phyloP scores from a whole-genome alignment of 1,140 invertebrate species.

The Chelonus insularis region DNA sequence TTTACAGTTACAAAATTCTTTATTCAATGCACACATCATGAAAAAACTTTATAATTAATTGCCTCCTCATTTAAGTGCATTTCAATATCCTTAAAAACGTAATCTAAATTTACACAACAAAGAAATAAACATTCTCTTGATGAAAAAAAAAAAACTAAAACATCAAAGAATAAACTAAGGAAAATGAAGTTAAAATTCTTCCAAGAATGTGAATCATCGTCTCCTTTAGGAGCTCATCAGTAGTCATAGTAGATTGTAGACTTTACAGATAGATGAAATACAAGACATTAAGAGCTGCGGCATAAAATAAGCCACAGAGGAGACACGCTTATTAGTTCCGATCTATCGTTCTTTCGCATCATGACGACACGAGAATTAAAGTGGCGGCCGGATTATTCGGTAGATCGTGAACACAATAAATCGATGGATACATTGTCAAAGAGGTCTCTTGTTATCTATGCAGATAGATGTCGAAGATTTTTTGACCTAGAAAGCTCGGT shows the following conservation, averaged over 20 bases:
- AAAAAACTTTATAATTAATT: too few species aligned
- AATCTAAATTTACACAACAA: too few species aligned
- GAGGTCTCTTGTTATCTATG: background rate
- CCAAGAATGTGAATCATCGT: background rate
- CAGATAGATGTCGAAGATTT: conserved; percentile 1
- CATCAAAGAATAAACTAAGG: background rate
- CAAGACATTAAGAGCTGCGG: conserved; percentile 5
- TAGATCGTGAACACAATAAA: conserved; percentile 3
- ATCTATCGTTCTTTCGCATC: background rate
- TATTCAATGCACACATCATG: too few species aligned
- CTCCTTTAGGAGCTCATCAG: background rate
- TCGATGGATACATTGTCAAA: conserved; percentile 4
- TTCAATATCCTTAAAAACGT: too few species aligned
- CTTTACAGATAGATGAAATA: background rate
- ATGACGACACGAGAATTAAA: conserved; percentile 13
- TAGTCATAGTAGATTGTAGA: background rate
- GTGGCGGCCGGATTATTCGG: conserved; percentile 17
- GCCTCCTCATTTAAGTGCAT: too few species aligned
- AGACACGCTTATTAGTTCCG: conserved; percentile 23
- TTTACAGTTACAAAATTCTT: too few species aligned
- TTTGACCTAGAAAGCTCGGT: conserved; percentile 13
- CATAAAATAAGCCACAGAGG: conserved; percentile 3
- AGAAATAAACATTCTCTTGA: too few species aligned
- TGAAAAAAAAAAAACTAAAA: background rate
- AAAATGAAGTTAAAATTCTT: background rate